Evolutionary conservation across 2,888 invertebrate species (phyloP).

Genomic region (Orthosia incerta): DNA sequence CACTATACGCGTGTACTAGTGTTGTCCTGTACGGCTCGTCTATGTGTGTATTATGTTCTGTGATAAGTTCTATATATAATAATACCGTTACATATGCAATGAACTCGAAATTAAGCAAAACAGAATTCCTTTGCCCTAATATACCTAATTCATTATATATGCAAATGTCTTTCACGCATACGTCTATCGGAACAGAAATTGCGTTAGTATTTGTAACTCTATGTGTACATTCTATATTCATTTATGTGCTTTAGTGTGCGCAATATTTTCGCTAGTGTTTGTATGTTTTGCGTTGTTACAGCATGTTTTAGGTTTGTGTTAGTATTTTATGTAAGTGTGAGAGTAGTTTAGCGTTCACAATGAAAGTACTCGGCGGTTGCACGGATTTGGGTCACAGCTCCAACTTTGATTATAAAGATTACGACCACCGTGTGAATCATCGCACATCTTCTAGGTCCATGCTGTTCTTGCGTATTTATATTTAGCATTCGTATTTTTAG

Average conservation of each 20-base stretch:
- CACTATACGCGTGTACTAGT: constrained; percentile 56
- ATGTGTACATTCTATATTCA: constrained; percentile 68
- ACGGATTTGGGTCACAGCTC: constrained; percentile 89
- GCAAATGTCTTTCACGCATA: constrained; percentile 76
- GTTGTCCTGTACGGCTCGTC: constrained; percentile 53
- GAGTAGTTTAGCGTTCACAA: constrained; percentile 88
- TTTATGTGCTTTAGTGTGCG: constrained; percentile 66
- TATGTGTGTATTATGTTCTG: constrained; percentile 58
- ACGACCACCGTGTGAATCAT: constrained; percentile 88
- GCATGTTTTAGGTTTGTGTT: constrained; percentile 64
- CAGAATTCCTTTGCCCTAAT: constrained; percentile 68
- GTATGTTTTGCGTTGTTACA: constrained; percentile 62
- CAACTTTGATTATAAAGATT: constrained; percentile 91
- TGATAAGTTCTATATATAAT: constrained; percentile 62
- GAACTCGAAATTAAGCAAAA: constrained; percentile 69
- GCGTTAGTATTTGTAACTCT: constrained; percentile 66
- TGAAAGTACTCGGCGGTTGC: constrained; percentile 90
- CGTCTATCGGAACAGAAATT: constrained; percentile 55
- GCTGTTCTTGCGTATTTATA: constrained; percentile 63
- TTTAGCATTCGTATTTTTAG: constrained; percentile 56
- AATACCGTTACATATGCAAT: constrained; percentile 61
- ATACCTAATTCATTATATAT: constrained; percentile 70
- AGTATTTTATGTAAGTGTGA: constrained; percentile 72
- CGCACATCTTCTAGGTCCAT: constrained; percentile 83
- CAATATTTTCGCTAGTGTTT: constrained; percentile 53